These are phyloP conservation scores for Amblyornis subalaris DNA, from an alignment of 2,113 vertebrate species.

Conservation along the genomic window DNA sequence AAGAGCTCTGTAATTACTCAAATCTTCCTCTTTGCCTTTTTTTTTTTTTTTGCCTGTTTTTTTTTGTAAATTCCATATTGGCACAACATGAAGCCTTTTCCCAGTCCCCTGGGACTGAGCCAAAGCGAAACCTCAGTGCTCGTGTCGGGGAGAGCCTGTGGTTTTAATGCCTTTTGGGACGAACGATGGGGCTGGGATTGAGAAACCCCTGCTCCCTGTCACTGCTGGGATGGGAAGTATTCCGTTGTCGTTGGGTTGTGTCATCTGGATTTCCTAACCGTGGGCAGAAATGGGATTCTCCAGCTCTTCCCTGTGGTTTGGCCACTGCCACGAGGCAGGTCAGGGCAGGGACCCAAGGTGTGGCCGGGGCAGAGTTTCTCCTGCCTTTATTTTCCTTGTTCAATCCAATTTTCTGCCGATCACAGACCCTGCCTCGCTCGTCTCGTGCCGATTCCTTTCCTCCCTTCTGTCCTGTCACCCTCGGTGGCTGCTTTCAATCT, in stretches of 20 bases:
- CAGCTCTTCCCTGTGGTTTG: neutral
- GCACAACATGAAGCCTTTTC: conserved; percentile 25
- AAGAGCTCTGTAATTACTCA: conserved; percentile 27
- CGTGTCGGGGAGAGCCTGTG: neutral
- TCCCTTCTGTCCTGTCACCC: neutral
- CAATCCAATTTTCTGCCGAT: neutral
- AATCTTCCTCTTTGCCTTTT: neutral
- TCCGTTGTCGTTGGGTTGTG: neutral
- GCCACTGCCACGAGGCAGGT: neutral
- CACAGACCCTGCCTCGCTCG: neutral
- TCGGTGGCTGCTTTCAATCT: neutral
- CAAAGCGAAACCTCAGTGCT: neutral
- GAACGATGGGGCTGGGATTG: neutral
- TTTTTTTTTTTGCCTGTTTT: neutral
- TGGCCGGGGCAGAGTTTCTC: neutral
- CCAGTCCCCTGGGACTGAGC: conserved; percentile 4
- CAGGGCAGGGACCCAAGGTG: accelerated
- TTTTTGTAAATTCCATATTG: neutral
- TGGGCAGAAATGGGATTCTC: neutral
- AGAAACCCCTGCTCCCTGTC: neutral
- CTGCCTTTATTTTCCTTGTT: neutral
- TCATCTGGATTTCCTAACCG: neutral
- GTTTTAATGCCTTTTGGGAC: neutral
- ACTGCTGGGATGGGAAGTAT: neutral
- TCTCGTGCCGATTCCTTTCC: accelerated